Percentiles rank a stretch among this genome's conserved stretches.
These are phyloP conservation scores for Indicator maculatus DNA, from an alignment of 2,113 vertebrate genomes.

Conservation along the genomic window DNA sequence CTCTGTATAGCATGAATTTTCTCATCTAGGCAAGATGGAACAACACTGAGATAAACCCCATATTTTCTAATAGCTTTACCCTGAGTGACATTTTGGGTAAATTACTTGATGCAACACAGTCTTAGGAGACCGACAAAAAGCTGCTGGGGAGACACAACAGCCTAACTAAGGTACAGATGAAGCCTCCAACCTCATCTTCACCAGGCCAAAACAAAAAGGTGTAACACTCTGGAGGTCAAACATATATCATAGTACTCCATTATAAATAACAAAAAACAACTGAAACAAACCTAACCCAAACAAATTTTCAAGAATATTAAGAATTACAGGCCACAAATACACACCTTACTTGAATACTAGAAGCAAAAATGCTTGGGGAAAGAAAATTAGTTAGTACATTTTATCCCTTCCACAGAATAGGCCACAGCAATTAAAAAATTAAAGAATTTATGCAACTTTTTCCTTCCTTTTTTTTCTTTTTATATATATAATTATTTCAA, in stretches of 20 bases:
- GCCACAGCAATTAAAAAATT: neutral
- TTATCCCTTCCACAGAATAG: neutral
- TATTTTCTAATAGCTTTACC: neutral
- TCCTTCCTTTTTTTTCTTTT: neutral
- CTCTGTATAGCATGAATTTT: neutral
- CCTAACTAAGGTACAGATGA: neutral
- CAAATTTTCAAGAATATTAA: neutral
- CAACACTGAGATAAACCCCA: neutral
- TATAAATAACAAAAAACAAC: neutral
- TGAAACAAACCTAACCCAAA: neutral
- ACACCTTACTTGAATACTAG: neutral
- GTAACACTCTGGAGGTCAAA: neutral
- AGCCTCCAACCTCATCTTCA: neutral
- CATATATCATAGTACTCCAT: neutral
- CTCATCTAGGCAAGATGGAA: neutral
- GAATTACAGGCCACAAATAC: neutral
- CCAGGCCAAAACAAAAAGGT: neutral
- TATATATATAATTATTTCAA: neutral
- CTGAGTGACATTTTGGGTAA: neutral
- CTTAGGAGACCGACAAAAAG: neutral
- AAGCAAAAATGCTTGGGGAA: neutral
- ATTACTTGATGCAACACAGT: neutral
- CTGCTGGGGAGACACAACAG: neutral
- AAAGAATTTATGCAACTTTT: neutral
- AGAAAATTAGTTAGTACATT: neutral